These are phyloP conservation scores for Gymnorhina tibicen DNA, from an alignment of 2,113 vertebrate genomes.

Conservation along the genomic window DNA sequence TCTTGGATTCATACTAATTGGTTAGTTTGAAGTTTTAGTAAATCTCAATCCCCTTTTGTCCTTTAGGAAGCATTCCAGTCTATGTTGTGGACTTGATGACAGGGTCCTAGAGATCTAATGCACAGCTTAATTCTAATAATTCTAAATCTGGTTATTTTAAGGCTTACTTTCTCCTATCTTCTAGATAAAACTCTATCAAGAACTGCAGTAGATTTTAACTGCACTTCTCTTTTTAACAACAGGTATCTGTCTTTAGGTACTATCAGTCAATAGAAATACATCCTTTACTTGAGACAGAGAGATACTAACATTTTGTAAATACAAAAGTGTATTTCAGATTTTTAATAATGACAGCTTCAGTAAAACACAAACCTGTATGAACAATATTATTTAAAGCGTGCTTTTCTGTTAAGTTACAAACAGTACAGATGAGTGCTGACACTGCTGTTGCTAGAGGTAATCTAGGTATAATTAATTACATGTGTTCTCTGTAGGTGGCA, in stretches of 20 bases:
- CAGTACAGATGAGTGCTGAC: neutral
- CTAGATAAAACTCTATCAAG: neutral
- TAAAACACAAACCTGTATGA: neutral
- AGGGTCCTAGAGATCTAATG: neutral
- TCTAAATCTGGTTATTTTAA: neutral
- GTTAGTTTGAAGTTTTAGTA: constrained; percentile 70
- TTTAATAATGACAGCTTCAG: neutral
- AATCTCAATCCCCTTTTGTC: neutral
- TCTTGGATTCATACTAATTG: constrained; percentile 96
- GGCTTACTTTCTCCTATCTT: neutral
- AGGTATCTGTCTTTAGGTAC: neutral
- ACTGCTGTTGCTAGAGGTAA: neutral
- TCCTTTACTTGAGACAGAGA: neutral
- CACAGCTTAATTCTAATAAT: neutral
- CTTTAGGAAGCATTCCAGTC: neutral
- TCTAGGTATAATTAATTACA: neutral
- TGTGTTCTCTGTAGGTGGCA: neutral
- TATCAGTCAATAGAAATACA: neutral
- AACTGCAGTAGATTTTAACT: neutral
- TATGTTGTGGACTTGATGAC: neutral
- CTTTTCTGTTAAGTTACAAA: neutral
- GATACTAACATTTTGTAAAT: neutral
- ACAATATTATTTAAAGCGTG: neutral
- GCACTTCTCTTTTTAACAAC: neutral
- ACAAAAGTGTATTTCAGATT: neutral